Base-by-base conservation (phyloP, 1,140 invertebrate species). In the Nasonia giraulti region DNA sequence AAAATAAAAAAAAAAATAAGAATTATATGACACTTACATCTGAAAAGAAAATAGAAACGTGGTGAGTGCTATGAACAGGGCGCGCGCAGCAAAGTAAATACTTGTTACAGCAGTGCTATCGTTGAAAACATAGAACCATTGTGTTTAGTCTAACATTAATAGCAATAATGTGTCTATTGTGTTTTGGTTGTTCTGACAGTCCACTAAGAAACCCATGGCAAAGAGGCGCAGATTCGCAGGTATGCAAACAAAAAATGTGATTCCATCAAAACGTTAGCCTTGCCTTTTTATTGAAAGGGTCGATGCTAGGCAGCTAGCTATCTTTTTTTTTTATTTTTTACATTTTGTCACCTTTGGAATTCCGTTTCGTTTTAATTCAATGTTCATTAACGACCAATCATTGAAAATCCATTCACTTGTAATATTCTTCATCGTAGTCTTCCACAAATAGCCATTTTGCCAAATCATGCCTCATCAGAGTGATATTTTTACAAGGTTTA, bases 111-210 rank as follows among this genome's bases (percentile, higher is more conserved):
- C 85, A 85, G 82, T 87, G 86, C 69, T 83, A 83, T 74, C 31
- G 84, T 86, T 87, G 76, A 86, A 86, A 86, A 86, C 20, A 87
- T 87, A 86, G 87, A 68, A 84, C 86, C 85, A 83, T 84, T 87
- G 71, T 88, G 86, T 66, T 69, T 87, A 87, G 82, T 80, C 71
- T 89, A 86, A 86, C 86, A 78, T 71, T 87, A 81, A 87, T 71
- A 87, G 82, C 82, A 89, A 90, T 91, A 91, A 91, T 88, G 75
- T 89, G 87, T 89, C 85, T 88, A 85, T 87, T 90, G 86, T 85
- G 84, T 92, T 92, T 91, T 92, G 87, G 88, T 91, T 92, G 89
- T 91, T 92, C 87, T 88, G 89, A 91, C 91, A 92, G 91, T 91
- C 90, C 87, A 91, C 91, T 91, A 91, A 90, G 90, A 91, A 92